These are phyloP conservation scores for Leptura quadrifasciata DNA, from an alignment of 2,888 invertebrate genomes.

Conservation along the genomic window DNA sequence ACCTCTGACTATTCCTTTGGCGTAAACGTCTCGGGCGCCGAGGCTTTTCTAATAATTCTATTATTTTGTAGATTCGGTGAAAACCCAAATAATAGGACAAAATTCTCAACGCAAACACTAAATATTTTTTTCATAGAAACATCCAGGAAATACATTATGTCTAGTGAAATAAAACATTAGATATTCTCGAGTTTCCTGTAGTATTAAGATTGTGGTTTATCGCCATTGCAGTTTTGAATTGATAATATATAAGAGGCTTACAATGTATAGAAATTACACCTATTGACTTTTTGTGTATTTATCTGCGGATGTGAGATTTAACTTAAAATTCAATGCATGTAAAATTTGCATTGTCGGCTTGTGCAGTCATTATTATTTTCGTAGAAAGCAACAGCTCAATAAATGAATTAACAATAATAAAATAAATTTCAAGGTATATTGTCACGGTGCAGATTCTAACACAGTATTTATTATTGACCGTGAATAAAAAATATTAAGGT, in stretches of 20 bases:
- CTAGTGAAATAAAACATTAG: neutral
- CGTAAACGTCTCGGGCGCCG: too few species aligned
- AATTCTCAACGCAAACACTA: too few species aligned
- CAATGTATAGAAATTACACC: slow-evolving; percentile 10
- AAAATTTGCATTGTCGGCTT: slow-evolving; percentile 39
- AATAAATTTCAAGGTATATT: slow-evolving; percentile 21
- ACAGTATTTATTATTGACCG: neutral
- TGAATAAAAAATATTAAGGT: slow-evolving; percentile 8
- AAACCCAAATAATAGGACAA: too few species aligned
- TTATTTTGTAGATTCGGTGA: too few species aligned
- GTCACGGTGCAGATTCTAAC: slow-evolving; percentile 11
- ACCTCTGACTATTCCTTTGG: too few species aligned
- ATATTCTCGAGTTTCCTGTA: slow-evolving; percentile 8
- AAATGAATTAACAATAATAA: slow-evolving; percentile 38
- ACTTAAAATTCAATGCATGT: slow-evolving; percentile 47
- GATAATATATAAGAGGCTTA: neutral
- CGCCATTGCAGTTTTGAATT: neutral
- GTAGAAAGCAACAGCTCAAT: slow-evolving; percentile 43
- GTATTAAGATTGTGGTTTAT: slow-evolving; percentile 17
- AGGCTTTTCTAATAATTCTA: too few species aligned
- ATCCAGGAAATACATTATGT: neutral
- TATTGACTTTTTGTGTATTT: slow-evolving; percentile 46
- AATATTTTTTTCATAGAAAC: too few species aligned
- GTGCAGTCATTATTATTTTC: slow-evolving; percentile 46
- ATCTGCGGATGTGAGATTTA: slow-evolving; percentile 49